Evolutionary conservation across 2,113 vertebrate species (phyloP).

Genomic region (Calidris pugnax): DNA sequence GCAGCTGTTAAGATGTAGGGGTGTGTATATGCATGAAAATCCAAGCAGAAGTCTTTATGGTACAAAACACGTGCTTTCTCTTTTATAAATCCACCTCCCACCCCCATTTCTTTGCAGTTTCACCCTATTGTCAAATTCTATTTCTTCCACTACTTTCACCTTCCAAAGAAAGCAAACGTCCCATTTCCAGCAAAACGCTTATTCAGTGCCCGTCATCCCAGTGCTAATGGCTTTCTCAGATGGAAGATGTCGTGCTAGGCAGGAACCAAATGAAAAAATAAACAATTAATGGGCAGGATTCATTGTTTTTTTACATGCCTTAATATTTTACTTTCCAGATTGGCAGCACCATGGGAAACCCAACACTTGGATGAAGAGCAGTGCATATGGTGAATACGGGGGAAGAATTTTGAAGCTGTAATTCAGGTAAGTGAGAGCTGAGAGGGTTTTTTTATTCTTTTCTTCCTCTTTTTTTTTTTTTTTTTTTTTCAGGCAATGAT

Average conservation of each 20-base stretch:
- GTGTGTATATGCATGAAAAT: not conserved
- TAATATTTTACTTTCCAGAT: constrained; percentile 67
- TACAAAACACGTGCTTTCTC: not conserved
- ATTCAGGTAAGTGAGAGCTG: constrained; percentile 32
- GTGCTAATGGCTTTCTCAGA: constrained; percentile 76
- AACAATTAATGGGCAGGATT: constrained; percentile 53
- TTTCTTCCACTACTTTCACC: constrained; percentile 52
- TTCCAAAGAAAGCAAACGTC: constrained; percentile 79
- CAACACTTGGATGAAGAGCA: constrained; percentile 34
- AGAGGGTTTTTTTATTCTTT: not conserved
- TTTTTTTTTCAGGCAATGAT: not conserved
- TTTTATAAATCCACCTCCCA: not conserved
- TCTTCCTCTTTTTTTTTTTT: not conserved
- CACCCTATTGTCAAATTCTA: constrained; percentile 53
- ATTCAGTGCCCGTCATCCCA: constrained; percentile 25
- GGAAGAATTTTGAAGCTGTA: constrained; percentile 22
- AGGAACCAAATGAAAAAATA: constrained; percentile 49
- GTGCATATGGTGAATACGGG: not conserved
- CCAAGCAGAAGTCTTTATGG: not conserved
- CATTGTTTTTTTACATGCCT: constrained; percentile 45
- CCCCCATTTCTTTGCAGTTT: not conserved
- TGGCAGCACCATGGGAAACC: constrained; percentile 67
- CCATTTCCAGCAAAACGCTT: constrained; percentile 63
- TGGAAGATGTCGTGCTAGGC: constrained; percentile 57
- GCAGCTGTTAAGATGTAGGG: not conserved